Evolutionary conservation across 1,140 invertebrate species (phyloP).

Genomic region (Wasmannia auropunctata): DNA sequence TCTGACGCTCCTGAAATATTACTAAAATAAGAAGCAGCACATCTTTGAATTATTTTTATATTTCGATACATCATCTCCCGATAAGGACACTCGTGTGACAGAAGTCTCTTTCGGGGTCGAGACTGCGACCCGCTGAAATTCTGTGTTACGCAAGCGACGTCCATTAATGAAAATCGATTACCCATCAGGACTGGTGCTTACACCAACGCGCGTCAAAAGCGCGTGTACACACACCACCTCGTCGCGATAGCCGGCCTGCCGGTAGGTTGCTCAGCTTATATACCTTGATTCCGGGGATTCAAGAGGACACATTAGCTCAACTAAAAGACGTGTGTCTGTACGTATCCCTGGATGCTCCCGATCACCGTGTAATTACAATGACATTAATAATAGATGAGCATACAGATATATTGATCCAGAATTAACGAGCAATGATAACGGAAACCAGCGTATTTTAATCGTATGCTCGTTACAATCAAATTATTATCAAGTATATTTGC

Average conservation of each 20-base stretch:
- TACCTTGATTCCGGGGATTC: conserved; percentile 66
- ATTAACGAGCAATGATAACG: conserved; percentile 4
- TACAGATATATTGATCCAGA: not conserved
- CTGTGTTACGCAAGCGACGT: conserved; percentile 71
- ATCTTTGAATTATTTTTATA: not conserved
- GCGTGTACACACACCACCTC: conserved; percentile 47
- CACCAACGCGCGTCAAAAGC: conserved; percentile 72
- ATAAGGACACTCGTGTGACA: conserved; percentile 61
- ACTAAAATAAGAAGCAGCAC: not conserved
- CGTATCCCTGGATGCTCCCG: conserved; percentile 24
- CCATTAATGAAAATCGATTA: conserved; percentile 80
- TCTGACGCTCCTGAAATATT: not conserved
- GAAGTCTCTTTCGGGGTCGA: conserved; percentile 60
- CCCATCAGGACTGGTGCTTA: conserved; percentile 72
- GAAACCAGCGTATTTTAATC: conserved; percentile 12
- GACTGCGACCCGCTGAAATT: conserved; percentile 70
- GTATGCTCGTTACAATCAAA: not conserved
- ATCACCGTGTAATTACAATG: not conserved
- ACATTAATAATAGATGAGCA: conserved; percentile 13
- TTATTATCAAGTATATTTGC: not conserved
- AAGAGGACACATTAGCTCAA: conserved; percentile 62
- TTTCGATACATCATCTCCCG: conserved; percentile 41
- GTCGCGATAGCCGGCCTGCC: conserved; percentile 27
- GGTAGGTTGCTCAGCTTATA: conserved; percentile 63
- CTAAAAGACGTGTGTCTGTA: conserved; percentile 52